These are phyloP conservation scores for Crematogaster levior DNA, from an alignment of 2,888 invertebrate genomes.

Conservation along the genomic window DNA sequence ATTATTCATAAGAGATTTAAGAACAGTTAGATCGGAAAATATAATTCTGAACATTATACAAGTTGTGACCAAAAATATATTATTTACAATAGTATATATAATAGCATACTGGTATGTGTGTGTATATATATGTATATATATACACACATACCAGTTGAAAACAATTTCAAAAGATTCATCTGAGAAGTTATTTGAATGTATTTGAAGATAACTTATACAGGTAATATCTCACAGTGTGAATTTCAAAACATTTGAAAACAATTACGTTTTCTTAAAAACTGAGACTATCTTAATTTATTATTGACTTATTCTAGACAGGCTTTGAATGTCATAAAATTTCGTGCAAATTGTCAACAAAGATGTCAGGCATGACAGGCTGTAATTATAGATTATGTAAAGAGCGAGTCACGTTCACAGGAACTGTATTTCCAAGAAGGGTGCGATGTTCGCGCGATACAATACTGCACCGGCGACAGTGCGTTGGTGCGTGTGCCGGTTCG, in stretches of 20 bases:
- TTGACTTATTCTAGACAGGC: too few species aligned
- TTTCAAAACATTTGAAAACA: not conserved
- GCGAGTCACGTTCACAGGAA: not conserved
- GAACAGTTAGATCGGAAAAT: not conserved
- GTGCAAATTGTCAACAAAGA: not conserved
- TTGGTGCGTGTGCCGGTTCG: conserved; percentile 28
- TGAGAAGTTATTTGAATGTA: not conserved
- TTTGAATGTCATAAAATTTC: not conserved
- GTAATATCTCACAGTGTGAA: not conserved
- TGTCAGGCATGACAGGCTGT: not conserved
- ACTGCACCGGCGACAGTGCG: conserved; percentile 26
- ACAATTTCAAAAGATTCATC: not conserved
- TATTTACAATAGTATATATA: conserved; percentile 5
- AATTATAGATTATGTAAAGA: not conserved
- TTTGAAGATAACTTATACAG: not conserved
- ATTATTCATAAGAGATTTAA: conserved; percentile 1
- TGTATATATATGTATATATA: too few species aligned
- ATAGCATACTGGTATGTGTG: too few species aligned
- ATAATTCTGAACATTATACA: not conserved
- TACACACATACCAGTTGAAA: not conserved
- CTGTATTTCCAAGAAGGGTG: not conserved
- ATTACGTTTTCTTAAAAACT: not conserved
- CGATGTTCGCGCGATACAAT: not conserved
- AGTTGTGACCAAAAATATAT: not conserved
- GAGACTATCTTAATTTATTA: not conserved